A percentile compares a stretch with the other conserved stretches of the same genome.
phyloP scores from a whole-genome alignment of 2,113 vertebrate species.

The Poeciliopsis prolifica region DNA sequence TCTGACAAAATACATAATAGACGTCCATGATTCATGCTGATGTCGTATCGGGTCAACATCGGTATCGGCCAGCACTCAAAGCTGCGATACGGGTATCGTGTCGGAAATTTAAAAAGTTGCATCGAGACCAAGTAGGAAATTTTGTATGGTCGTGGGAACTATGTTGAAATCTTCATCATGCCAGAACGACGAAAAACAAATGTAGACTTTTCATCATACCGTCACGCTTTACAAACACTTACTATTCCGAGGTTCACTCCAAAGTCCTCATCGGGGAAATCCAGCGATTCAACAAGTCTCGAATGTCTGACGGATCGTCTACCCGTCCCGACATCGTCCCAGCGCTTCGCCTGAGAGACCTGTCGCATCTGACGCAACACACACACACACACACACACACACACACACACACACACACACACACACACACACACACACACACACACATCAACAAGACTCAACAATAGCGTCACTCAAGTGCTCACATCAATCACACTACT shows the following conservation, averaged over 20 bases:
- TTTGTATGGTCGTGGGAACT: too few species aligned
- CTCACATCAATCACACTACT: slow-evolving; percentile 19
- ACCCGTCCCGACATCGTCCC: slow-evolving; percentile 72
- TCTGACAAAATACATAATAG: too few species aligned
- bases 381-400: slow-evolving; percentile 27
- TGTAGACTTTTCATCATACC: background rate
- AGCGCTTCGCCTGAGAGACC: slow-evolving; percentile 77
- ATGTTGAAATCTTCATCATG: background rate
- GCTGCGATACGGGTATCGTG: too few species aligned
- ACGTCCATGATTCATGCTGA: too few species aligned
- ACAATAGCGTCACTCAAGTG: background rate
- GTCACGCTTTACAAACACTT: slow-evolving; percentile 39
- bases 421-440: slow-evolving; percentile 31
- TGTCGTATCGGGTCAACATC: too few species aligned
- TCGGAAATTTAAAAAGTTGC: too few species aligned
- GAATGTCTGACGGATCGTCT: slow-evolving; percentile 70
- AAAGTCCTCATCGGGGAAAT: slow-evolving; percentile 78
- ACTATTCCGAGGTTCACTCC: slow-evolving; percentile 78
- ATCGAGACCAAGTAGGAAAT: too few species aligned
- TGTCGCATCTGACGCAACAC: slow-evolving; percentile 74
- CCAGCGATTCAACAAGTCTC: slow-evolving; percentile 70
- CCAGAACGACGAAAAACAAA: background rate
- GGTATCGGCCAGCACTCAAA: too few species aligned
- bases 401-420: background rate
- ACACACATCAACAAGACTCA: slow-evolving; percentile 20